Conservation (phyloP, 1,140 invertebrate species). For the Periplaneta americana region DNA sequence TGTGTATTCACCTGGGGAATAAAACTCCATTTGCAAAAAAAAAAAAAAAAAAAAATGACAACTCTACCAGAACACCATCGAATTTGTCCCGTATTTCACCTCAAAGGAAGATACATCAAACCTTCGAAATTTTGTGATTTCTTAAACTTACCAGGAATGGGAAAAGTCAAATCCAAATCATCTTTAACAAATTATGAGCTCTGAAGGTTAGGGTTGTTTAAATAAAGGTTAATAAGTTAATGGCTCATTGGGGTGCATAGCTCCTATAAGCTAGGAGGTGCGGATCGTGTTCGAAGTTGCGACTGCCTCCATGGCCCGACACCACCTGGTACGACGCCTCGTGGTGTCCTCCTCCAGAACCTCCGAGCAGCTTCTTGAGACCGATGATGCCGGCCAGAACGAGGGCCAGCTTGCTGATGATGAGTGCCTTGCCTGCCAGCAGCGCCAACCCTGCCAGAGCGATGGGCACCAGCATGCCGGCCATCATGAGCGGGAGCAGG, state of each 20-base stretch:
- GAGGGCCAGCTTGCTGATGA: slow-evolving; percentile 74
- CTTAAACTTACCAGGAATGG: no score
- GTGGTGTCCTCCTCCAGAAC: slow-evolving; percentile 41
- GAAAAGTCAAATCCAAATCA: no score
- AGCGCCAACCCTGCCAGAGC: slow-evolving; percentile 72
- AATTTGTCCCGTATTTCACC: no score
- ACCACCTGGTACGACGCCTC: slow-evolving; percentile 36
- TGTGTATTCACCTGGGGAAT: no score
- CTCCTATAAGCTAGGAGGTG: slow-evolving; percentile 1
- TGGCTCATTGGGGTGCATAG: background rate
- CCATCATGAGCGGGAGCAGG: slow-evolving; percentile 68
- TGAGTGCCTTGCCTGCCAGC: slow-evolving; percentile 74
- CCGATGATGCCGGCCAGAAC: slow-evolving; percentile 77
- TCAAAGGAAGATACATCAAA: no score
- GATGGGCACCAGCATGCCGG: slow-evolving; percentile 69
- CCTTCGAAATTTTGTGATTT: no score
- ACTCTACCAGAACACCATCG: no score
- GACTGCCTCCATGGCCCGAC: background rate
- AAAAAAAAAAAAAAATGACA: no score
- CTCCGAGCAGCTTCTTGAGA: slow-evolving; percentile 70
- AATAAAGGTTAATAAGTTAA: no score
- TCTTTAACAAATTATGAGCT: no score
- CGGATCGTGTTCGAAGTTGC: background rate
- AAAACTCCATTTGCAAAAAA: no score
- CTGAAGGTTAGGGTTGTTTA: no score